A percentile compares a stretch with the other conserved stretches of the same genome.
phyloP scores from a whole-genome alignment of 30 jellyfish, hydroid and myxozoan species.

The Catostylus mosaicus region DNA sequence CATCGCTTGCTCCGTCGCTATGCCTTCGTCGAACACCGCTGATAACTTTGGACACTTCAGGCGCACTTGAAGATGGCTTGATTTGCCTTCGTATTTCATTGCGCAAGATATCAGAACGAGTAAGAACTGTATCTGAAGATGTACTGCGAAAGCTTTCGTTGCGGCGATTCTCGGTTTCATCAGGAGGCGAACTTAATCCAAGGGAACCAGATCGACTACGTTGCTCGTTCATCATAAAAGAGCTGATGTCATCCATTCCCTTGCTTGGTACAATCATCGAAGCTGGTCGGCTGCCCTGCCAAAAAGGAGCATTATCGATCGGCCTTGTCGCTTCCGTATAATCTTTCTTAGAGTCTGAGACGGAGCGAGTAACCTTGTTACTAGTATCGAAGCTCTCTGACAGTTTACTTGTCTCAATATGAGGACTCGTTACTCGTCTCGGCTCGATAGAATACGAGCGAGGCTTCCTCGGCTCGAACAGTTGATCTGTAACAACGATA shows the following conservation, averaged over 20 bases:
- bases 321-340: conserved; percentile 21
- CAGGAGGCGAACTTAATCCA: conserved; percentile 53
- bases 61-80: conserved; percentile 74
- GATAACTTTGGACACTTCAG: conserved; percentile 39
- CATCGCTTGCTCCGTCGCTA: conserved; percentile 47
- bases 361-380: conserved; percentile 55
- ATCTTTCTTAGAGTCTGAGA: conserved; percentile 64
- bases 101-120: conserved; percentile 41
- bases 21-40: conserved; percentile 26
- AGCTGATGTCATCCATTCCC: conserved; percentile 37
- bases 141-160: conserved; percentile 80
- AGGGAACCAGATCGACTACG: conserved; percentile 76
- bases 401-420: conserved; percentile 23
- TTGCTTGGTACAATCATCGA: conserved; percentile 65
- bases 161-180: conserved; percentile 31
- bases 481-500: conserved; percentile 56
- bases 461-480: conserved; percentile 43
- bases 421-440: conserved; percentile 68
- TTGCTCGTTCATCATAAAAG: conserved; percentile 40
- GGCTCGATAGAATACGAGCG: conserved; percentile 69
- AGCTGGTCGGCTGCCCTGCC: conserved; percentile 65
- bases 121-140: conserved; percentile 67
- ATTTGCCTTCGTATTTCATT: conserved; percentile 27
- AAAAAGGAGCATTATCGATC: background rate
- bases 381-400: conserved; percentile 64